Percentiles rank a stretch among this genome's conserved stretches.
Evolutionary conservation across 2,797 vertebrate species (phyloP).

Genomic region (Hemitrygon akajei): DNA sequence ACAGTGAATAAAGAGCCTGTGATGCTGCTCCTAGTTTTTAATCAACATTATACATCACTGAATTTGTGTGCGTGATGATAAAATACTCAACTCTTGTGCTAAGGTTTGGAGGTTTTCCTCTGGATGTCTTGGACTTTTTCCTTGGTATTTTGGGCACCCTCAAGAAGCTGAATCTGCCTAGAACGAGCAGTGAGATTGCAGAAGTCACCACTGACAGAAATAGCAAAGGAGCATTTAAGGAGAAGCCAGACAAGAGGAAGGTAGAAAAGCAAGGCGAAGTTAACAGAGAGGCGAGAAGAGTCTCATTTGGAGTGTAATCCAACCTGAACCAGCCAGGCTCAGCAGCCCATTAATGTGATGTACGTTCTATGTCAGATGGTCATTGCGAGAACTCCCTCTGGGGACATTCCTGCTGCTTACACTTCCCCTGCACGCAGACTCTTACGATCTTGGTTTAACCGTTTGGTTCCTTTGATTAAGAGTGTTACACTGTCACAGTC

Average conservation of each 20-base stretch:
- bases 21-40: too few relatives aligned
- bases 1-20: too few relatives aligned
- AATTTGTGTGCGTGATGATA: too few relatives aligned
- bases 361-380: background rate
- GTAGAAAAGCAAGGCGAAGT: background rate
- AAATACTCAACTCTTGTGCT: too few relatives aligned
- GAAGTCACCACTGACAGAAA: background rate
- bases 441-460: too few relatives aligned
- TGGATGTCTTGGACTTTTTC: background rate
- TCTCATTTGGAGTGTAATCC: background rate
- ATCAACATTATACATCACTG: too few relatives aligned
- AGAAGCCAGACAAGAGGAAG: background rate
- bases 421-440: background rate
- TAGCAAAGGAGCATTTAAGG: background rate
- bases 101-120: too few relatives aligned
- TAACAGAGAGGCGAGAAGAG: background rate
- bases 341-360: background rate
- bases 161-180: background rate
- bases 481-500: too few relatives aligned
- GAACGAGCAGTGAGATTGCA: background rate
- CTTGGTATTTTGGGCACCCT: too few relatives aligned
- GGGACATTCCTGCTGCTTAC: background rate
- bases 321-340: background rate
- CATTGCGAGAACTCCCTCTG: background rate
- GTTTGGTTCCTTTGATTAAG: too few relatives aligned